Evolutionary conservation across 2,113 vertebrate species (phyloP), one percentile per base, ranked within the genome.

Genomic region (Ginglymostoma cirratum): DNA sequence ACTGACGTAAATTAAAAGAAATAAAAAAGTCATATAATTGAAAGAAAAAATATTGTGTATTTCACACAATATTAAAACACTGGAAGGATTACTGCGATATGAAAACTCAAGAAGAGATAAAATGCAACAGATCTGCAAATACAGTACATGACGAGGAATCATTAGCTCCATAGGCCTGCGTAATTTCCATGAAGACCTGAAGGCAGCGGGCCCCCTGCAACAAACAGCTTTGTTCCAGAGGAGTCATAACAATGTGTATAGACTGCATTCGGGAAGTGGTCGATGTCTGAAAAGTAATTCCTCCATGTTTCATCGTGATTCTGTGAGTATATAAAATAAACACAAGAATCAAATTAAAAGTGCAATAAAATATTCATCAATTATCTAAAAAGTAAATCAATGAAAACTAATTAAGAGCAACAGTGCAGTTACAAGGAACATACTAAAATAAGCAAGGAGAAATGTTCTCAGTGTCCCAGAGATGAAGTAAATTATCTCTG

Each of bases 181-280:
- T 99, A 99, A 97, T 99, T 99, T 96, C 99, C 99, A 8, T 99
- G 99, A 96, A 99, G 98, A 96, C 99, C 99, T 30, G 99, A 99
- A 96, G 99, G 99, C 96, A 99, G 98, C 0, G 99, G 99, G 42
- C 99, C 99, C 69, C 99, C 99, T 89, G 99, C 99, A 96, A 99
- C 99, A 95, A 99, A 99, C 96, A 99, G 99, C 96, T 99, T 99
- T 85, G 98, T 99, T 97, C 99, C 99, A 0, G 99, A 99, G 83
- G 98, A 98, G 96, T 99, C 99, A 6, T 99, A 99, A 98, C 99
- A 99, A 98, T 99, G 99, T 24, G 99, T 99, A 97, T 99, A 99
- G 98, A 99, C 99, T 38, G 99, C 99, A 61, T 99, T 99, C 87
- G 99, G 99, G 97, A 99, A 99, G 97, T 97, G 99, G 97, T 98